phyloP scores from a whole-genome alignment of 2,888 invertebrate genomes.

The Taenaris catops region DNA sequence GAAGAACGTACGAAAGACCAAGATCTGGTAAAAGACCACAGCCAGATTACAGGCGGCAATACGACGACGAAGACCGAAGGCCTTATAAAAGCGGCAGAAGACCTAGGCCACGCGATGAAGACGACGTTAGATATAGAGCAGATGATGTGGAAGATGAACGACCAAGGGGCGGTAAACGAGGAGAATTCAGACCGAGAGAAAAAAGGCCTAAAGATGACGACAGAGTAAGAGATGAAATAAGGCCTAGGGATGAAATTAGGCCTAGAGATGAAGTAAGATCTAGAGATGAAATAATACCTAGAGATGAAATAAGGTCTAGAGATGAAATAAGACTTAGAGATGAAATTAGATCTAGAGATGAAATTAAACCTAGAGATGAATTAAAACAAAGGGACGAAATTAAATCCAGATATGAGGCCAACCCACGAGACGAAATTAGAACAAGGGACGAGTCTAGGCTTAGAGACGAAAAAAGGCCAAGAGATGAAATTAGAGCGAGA shows the following conservation, averaged over 20 bases:
- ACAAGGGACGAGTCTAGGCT: slow-evolving; percentile 33
- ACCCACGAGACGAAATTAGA: slow-evolving; percentile 35
- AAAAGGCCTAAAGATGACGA: slow-evolving; percentile 27
- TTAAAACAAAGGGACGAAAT: slow-evolving; percentile 27
- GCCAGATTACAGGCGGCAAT: slow-evolving; percentile 41
- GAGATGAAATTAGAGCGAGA: slow-evolving; percentile 28
- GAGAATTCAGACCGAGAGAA: slow-evolving; percentile 33
- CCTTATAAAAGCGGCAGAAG: slow-evolving; percentile 41
- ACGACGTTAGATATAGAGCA: slow-evolving; percentile 29
- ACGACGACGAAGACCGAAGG: slow-evolving; percentile 54
- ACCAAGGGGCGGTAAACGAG: slow-evolving; percentile 29
- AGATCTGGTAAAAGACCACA: slow-evolving; percentile 51
- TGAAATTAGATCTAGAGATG: slow-evolving; percentile 31
- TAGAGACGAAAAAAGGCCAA: slow-evolving; percentile 24
- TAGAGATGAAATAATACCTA: slow-evolving; percentile 37
- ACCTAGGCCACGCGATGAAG: slow-evolving; percentile 42
- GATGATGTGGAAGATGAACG: slow-evolving; percentile 33
- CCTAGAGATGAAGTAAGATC: slow-evolving; percentile 27
- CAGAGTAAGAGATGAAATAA: slow-evolving; percentile 30
- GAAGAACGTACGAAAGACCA: slow-evolving; percentile 55
- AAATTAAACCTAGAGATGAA: slow-evolving; percentile 30
- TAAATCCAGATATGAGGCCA: slow-evolving; percentile 38
- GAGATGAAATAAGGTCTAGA: slow-evolving; percentile 40
- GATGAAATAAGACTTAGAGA: slow-evolving; percentile 32
- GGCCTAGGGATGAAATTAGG: slow-evolving; percentile 33